Evolutionary conservation across 2,797 vertebrate species (phyloP), one percentile per base, ranked within the genome.

Genomic region (Rhinella marina): DNA sequence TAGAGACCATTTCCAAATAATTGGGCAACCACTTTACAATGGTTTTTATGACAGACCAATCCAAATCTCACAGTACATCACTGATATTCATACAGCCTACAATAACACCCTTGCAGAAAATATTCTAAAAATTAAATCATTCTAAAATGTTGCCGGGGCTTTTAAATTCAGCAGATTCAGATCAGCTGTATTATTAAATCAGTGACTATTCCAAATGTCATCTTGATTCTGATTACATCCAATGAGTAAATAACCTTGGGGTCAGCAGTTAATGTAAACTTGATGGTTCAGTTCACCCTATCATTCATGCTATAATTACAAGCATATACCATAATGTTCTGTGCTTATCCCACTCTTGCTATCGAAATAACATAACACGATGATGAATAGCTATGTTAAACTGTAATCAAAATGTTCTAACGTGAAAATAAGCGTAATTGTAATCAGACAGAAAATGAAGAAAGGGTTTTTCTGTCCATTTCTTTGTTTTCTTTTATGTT

Each of bases 221-320:
- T 86, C 86, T 75, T 86, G 83, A 82, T 82, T 86, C 68, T 86
- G 85, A 89, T 83, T 89, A 64, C 80, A 86, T 81, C 79, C 70
- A 86, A 78, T 81, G 32, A 76, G 80, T 78, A 86, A 89, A 83
- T 86, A 86, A 84, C 87, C 82, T 64, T 64, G 64, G 54, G 84
- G 88, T 89, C 88, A 89, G 75, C 73, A 70, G 62, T 79, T 88
- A 89, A 89, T 82, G 88, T 89, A 89, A 89, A 89, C 88, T 89
- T 89, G 88, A 89, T 89, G 88, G 88, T 89, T 89, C 84, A 89
- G 75, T 89, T 89, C 88, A 78, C 62, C 52, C 73, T 83, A 86
- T 86, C 80, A 79, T 83, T 86, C 84, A 81, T n/a, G 56, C 82
- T 80, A 54, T 84, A 88, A 88, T 88, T 88, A 66, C 80, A 83